A percentile compares a stretch with the other conserved stretches of the same genome.
Evolutionary conservation across 2,113 vertebrate species (phyloP).

Genomic region (Dolichallabes microphthalmus): DNA sequence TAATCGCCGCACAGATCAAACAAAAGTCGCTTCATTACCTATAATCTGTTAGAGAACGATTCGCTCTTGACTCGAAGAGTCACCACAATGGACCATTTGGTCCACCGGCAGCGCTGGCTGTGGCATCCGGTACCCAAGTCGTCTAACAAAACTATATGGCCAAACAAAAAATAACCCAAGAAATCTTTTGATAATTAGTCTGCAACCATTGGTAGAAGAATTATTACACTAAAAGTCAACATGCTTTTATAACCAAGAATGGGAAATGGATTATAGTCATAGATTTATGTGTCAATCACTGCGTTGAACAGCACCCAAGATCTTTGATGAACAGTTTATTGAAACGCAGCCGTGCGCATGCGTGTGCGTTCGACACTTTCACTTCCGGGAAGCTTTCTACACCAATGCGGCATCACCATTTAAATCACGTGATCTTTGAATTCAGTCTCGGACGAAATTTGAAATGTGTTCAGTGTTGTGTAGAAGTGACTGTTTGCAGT

Average conservation of each 20-base stretch:
- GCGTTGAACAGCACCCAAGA: no score
- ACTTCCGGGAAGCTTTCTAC: constrained; percentile 25
- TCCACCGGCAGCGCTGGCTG: neutral
- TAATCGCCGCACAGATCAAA: no score
- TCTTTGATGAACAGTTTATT: no score
- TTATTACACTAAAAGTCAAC: neutral
- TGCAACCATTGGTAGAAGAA: neutral
- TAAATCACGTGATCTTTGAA: constrained; percentile 58
- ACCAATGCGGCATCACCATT: constrained; percentile 58
- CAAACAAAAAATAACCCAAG: neutral
- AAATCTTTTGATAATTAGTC: neutral
- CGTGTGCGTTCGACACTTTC: no score
- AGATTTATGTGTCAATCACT: no score
- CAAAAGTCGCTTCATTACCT: neutral
- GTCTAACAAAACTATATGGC: neutral
- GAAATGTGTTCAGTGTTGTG: constrained; percentile 58
- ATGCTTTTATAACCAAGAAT: no score
- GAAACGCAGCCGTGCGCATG: neutral
- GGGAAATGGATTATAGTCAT: no score
- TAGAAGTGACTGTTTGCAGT: neutral
- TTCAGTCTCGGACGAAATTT: constrained; percentile 64
- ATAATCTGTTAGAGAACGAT: neutral
- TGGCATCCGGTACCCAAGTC: neutral
- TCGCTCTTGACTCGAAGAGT: neutral
- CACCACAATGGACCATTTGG: neutral